These are phyloP conservation scores for Cassiopea andromeda DNA, from an alignment of 30 jellyfish, hydroid and myxozoan species.

Conservation along the genomic window DNA sequence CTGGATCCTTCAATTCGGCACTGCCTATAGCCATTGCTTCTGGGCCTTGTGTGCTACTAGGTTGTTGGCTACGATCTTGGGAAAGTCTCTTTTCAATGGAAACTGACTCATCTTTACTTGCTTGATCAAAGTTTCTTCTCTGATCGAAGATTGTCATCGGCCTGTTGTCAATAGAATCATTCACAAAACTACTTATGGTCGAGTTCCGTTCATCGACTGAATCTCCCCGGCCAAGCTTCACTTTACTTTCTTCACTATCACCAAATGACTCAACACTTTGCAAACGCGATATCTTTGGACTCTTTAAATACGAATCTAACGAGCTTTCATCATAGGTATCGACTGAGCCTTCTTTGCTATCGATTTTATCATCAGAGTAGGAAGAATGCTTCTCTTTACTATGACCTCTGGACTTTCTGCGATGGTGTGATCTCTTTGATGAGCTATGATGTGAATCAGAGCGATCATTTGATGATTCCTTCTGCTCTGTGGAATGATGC, in stretches of 20 bases:
- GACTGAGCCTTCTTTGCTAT: slow-evolving; percentile 25
- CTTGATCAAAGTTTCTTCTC: not conserved
- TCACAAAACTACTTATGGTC: not conserved
- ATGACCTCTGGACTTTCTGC: slow-evolving; percentile 47
- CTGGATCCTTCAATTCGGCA: not conserved
- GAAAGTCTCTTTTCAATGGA: not conserved
- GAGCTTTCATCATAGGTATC: slow-evolving; percentile 36
- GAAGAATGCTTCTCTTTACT: slow-evolving; percentile 45
- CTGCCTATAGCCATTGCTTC: not conserved
- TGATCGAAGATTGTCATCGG: slow-evolving; percentile 44
- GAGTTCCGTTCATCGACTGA: not conserved
- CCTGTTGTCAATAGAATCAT: slow-evolving; percentile 1
- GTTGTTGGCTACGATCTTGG: not conserved
- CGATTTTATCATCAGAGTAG: slow-evolving; percentile 12
- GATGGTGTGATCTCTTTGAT: slow-evolving; percentile 48
- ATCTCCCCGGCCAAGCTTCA: not conserved
- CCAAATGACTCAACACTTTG: slow-evolving; percentile 22
- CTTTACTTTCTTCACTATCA: slow-evolving; percentile 19
- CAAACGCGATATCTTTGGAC: slow-evolving; percentile 52
- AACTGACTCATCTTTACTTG: not conserved
- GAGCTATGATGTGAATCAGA: slow-evolving; percentile 39
- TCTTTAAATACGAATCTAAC: slow-evolving; percentile 29
- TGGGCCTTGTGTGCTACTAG: not conserved
- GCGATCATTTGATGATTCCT: slow-evolving; percentile 32
- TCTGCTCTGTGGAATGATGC: slow-evolving; percentile 34